Evolutionary conservation across 2,888 invertebrate genomes (phyloP).

Genomic region (Amitus sp.): DNA sequence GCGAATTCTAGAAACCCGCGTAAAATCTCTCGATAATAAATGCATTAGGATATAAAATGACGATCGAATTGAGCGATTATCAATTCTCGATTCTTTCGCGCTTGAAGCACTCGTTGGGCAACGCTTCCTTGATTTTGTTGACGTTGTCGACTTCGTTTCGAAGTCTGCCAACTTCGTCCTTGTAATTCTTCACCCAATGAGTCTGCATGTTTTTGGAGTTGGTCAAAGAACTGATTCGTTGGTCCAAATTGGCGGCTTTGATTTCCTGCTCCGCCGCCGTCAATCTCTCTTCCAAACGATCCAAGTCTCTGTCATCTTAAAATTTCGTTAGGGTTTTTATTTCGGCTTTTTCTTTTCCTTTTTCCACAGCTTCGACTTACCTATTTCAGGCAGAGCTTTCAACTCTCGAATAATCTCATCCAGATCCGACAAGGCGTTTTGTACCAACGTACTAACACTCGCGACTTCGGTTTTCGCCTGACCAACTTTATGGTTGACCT

Average conservation of each 20-base stretch:
- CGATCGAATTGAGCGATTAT: conserved; percentile 29
- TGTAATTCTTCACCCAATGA: conserved; percentile 83
- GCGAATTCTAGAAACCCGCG: conserved; percentile 4
- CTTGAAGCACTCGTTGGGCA: conserved; percentile 86
- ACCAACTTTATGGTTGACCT: conserved; percentile 80
- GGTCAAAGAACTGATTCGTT: conserved; percentile 78
- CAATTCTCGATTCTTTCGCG: conserved; percentile 79
- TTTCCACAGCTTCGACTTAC: no score
- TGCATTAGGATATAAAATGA: conserved; percentile 36
- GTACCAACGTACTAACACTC: conserved; percentile 83
- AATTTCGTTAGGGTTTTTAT: not conserved
- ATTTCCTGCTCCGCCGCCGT: conserved; percentile 78
- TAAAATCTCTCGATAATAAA: conserved; percentile 17
- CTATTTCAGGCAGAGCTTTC: conserved; percentile 77
- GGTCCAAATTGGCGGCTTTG: conserved; percentile 77
- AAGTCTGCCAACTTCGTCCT: conserved; percentile 78
- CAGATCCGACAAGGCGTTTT: conserved; percentile 82
- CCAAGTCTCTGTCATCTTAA: conserved; percentile 73
- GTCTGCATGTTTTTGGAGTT: conserved; percentile 70
- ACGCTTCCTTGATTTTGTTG: conserved; percentile 79
- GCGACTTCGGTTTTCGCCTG: conserved; percentile 86
- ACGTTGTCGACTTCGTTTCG: conserved; percentile 84
- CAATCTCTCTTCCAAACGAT: conserved; percentile 75
- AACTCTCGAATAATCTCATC: conserved; percentile 82
- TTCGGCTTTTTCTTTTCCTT: not conserved